A percentile compares a stretch with the other conserved stretches of the same genome.
These are phyloP conservation scores for Sinella curviseta DNA, from an alignment of 1,140 invertebrate genomes.

Conservation along the genomic window DNA sequence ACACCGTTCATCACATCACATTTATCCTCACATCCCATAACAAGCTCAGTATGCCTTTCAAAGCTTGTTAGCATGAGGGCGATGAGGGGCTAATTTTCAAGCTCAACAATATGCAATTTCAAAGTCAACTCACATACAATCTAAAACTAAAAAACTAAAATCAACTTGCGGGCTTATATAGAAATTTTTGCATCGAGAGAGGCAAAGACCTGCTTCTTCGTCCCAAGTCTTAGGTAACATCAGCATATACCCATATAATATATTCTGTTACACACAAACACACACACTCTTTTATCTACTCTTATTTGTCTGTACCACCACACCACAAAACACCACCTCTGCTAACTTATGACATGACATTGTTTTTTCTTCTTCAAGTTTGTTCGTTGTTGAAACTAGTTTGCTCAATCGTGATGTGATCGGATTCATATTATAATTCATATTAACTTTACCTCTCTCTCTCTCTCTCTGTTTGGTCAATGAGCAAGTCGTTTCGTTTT, in stretches of 20 bases:
- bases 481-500: background rate
- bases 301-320: background rate
- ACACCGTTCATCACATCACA: conserved; percentile 2
- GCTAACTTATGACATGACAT: conserved; percentile 17
- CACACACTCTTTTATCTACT: too few relatives aligned
- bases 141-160: background rate
- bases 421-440: background rate
- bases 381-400: conserved; percentile 15
- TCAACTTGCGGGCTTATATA: background rate
- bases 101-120: conserved; percentile 5
- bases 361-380: conserved; percentile 9
- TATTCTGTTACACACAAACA: background rate
- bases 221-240: too few relatives aligned
- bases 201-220: too few relatives aligned
- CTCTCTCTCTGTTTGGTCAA: background rate
- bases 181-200: background rate
- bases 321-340: background rate
- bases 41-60: background rate
- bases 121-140: conserved; percentile 20
- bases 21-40: background rate
- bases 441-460: background rate
- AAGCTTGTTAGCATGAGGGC: conserved; percentile 21
- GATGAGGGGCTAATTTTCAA: conserved; percentile 23
- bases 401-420: conserved; percentile 23
- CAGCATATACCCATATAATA: background rate